Conservation (phyloP, 1,140 invertebrate genomes). For the Fopius arisanus region DNA sequence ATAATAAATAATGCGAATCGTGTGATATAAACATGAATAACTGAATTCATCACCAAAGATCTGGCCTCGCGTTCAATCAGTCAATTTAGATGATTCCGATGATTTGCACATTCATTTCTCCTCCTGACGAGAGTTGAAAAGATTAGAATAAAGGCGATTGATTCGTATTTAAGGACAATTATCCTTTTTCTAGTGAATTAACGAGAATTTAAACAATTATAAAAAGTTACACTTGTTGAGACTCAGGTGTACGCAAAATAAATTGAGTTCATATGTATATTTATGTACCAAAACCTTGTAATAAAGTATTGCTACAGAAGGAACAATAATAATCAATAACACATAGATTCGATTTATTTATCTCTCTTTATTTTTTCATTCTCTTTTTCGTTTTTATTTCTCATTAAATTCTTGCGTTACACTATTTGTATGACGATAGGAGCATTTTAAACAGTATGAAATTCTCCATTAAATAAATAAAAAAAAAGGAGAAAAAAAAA, state of each 20-base stretch:
- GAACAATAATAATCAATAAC: conserved; percentile 37
- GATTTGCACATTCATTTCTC: background rate
- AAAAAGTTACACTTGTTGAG: conserved; percentile 41
- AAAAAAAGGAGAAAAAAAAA: background rate
- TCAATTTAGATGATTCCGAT: conserved; percentile 21
- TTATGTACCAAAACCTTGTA: conserved; percentile 62
- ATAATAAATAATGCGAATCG: background rate
- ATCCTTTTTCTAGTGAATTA: conserved; percentile 26
- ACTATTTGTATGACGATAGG: conserved; percentile 1
- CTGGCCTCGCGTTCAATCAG: conserved; percentile 27
- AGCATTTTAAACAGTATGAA: background rate
- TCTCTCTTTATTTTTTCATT: background rate
- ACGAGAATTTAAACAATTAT: conserved; percentile 32
- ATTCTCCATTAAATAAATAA: background rate
- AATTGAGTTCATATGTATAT: conserved; percentile 56
- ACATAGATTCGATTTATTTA: background rate
- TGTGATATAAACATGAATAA: conserved; percentile 23
- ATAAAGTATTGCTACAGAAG: conserved; percentile 57
- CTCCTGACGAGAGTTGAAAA: conserved; percentile 21
- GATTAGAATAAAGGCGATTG: background rate
- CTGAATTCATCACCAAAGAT: conserved; percentile 32
- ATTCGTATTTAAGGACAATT: conserved; percentile 10
- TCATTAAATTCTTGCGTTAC: background rate
- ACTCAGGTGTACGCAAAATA: conserved; percentile 38
- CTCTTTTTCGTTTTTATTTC: background rate